Evolutionary conservation across 2,888 invertebrate genomes (phyloP).

Genomic region (Macrophya annulata): DNA sequence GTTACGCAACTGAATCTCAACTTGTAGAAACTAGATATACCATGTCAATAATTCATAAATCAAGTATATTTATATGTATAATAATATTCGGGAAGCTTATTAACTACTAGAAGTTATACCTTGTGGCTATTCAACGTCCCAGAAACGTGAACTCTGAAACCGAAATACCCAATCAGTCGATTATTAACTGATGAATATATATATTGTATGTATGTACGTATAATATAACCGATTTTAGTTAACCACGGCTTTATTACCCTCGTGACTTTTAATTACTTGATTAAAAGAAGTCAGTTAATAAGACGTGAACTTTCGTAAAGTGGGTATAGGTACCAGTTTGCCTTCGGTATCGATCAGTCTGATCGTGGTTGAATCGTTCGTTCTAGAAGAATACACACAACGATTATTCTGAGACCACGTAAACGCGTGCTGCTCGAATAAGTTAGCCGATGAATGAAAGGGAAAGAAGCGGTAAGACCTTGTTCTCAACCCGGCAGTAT

Average conservation of each 20-base stretch:
- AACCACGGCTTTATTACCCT: neutral
- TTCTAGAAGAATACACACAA: neutral
- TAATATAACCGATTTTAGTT: neutral
- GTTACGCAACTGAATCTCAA: slow-evolving; percentile 33
- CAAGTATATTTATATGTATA: neutral
- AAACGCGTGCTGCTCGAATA: slow-evolving; percentile 40
- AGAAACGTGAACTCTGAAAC: neutral
- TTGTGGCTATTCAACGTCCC: neutral
- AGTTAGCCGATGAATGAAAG: slow-evolving; percentile 37
- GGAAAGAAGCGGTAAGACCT: slow-evolving; percentile 35
- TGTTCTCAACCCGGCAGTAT: slow-evolving; percentile 15
- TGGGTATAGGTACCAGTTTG: neutral
- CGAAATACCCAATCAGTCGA: neutral
- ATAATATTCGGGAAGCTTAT: slow-evolving; percentile 2
- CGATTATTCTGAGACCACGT: slow-evolving; percentile 17
- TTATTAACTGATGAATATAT: slow-evolving; percentile 24
- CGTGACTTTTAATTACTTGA: neutral
- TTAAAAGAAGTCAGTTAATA: neutral
- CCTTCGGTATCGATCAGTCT: neutral
- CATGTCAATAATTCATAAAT: slow-evolving; percentile 39
- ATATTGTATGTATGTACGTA: neutral
- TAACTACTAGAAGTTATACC: neutral
- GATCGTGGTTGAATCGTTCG: slow-evolving; percentile 7
- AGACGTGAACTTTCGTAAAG: neutral
- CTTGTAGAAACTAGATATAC: slow-evolving; percentile 35